Evolutionary conservation across 2,113 vertebrate genomes (phyloP).

Genomic region (Electrona antarctica): DNA sequence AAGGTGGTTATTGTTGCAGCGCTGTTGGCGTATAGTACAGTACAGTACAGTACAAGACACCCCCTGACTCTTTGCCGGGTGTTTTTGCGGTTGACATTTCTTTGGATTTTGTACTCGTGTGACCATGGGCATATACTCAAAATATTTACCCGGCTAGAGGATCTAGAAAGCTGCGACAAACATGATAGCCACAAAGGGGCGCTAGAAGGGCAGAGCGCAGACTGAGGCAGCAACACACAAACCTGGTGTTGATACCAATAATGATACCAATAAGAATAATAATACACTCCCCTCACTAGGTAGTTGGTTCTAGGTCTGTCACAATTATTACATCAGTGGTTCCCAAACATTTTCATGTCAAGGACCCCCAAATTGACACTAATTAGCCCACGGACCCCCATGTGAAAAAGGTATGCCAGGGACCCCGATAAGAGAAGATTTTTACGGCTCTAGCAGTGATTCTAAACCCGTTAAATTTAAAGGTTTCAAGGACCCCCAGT

Average conservation of each 20-base stretch:
- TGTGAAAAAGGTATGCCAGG: no score
- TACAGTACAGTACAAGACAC: background rate
- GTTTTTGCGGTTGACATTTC: slow-evolving; percentile 32
- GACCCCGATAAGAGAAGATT: no score
- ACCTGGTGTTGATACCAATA: slow-evolving; percentile 77
- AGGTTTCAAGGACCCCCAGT: no score
- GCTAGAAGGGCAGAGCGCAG: slow-evolving; percentile 63
- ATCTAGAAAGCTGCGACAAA: slow-evolving; percentile 68
- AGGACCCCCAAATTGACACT: no score
- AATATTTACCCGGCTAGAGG: slow-evolving; percentile 86
- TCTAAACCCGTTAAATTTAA: no score
- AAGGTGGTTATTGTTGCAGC: slow-evolving; percentile 20
- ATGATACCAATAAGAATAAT: slow-evolving; percentile 52
- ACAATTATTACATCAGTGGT: no score
- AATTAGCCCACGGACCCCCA: no score
- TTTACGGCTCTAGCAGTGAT: no score
- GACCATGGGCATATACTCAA: slow-evolving; percentile 97
- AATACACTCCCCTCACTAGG: slow-evolving; percentile 50
- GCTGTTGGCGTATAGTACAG: slow-evolving; percentile 6
- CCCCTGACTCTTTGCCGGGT: slow-evolving; percentile 28
- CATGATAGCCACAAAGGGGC: slow-evolving; percentile 51
- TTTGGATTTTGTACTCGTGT: slow-evolving; percentile 50
- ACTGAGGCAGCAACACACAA: slow-evolving; percentile 82
- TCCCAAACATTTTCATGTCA: no score
- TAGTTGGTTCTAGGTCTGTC: no score